Evolutionary conservation across 2,113 vertebrate species (phyloP), one percentile per base, ranked within the genome.

Genomic region (Xenus cinereus): DNA sequence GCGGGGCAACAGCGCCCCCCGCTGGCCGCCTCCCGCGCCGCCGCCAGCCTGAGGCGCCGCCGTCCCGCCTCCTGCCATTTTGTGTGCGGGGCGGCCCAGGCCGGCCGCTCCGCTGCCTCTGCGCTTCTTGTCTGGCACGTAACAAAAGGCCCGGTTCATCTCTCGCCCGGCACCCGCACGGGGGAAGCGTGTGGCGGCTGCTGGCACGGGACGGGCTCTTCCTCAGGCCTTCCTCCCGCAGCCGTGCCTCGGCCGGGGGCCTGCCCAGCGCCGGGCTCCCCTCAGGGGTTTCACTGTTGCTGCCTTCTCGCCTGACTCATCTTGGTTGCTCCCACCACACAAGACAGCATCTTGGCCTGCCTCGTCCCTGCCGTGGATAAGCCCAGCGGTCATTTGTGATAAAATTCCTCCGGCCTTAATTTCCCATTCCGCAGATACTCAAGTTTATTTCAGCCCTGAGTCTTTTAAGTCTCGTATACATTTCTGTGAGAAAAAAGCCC

Each of bases 141-240:
- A n/a, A 10, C 46, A 4, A 37, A 33, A 72, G 28, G 28, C 10
- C 22, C 39, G 3, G 24, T 10, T 26, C 41, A 4, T 5, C 30
- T 37, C 33, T 30, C 4, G 2, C 2, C 21, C 45, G 10, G 56
- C 56, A 13, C 23, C 27, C 5, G 1, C 4, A 7, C 0, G 3
- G 2, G 19, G 12, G 9, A 30, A 16, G 17, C 1, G 41, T n/a
- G 19, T 13, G 23, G 43, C 1, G 6, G 51, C 39, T n/a, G 43
- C 37, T 35, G 45, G 20, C 2, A 2, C 13, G 20, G 18, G 37
- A 8, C 1, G 1, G 20, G 16, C 17, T 22, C 4, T 24, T 62
- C 54, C 24, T 63, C 48, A 5, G 50, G 26, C 45, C 8, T 54
- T 51, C 28, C 12, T 46, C 64, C 15, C 45, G 12, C 57, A 45